Evolutionary conservation across 2,113 vertebrate species (phyloP).

Genomic region (Stictonetta naevosa): DNA sequence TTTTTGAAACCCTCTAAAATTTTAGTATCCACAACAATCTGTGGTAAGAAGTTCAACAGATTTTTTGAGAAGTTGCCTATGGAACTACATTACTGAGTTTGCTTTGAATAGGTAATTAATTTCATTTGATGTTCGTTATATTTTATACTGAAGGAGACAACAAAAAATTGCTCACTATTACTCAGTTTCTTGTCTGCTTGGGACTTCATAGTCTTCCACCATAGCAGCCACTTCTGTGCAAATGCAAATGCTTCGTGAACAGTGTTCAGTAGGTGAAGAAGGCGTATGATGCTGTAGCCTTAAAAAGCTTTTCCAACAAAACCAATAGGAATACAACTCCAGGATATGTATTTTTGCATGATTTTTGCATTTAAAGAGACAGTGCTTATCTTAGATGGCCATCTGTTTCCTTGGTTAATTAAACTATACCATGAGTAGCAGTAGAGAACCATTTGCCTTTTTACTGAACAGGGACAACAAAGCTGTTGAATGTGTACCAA

Average conservation of each 20-base stretch:
- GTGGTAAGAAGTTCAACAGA: background rate
- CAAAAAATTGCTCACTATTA: background rate
- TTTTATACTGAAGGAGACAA: background rate
- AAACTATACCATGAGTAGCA: background rate
- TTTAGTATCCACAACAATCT: background rate
- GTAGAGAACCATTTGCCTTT: background rate
- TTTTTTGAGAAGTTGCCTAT: background rate
- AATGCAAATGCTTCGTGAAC: background rate
- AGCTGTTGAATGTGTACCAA: background rate
- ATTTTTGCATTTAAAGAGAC: background rate
- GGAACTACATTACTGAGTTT: background rate
- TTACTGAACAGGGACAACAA: background rate
- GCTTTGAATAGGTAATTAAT: background rate
- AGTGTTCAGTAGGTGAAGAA: background rate
- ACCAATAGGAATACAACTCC: background rate
- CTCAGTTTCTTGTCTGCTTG: background rate
- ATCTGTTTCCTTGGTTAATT: background rate
- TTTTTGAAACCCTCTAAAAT: background rate
- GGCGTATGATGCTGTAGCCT: background rate
- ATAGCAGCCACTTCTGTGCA: background rate
- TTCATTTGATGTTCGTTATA: background rate
- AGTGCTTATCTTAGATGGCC: background rate
- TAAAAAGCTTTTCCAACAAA: background rate
- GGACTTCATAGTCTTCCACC: background rate
- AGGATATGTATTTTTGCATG: background rate